phyloP scores from a whole-genome alignment of 2,113 vertebrate genomes.

The Tinamus guttatus region DNA sequence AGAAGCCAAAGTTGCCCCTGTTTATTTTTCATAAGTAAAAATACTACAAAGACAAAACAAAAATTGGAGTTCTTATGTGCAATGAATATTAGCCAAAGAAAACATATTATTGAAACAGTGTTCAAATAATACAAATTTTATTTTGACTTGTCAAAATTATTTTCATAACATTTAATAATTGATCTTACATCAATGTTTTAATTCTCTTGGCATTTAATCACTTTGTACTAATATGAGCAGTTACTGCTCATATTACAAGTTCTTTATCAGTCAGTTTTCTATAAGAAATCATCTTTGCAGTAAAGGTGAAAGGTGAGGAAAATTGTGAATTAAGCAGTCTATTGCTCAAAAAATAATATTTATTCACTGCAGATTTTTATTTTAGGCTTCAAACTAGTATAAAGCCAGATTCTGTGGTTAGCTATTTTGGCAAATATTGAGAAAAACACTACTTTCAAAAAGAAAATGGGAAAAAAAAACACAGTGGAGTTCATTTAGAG shows the following conservation, averaged over 20 bases:
- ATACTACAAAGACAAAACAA: background rate
- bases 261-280: background rate
- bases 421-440: background rate
- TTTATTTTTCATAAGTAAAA: background rate
- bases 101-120: background rate
- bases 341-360: background rate
- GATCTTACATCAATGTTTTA: background rate
- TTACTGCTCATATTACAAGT: background rate
- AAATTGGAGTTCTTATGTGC: background rate
- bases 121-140: background rate
- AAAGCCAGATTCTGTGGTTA: fast-evolving
- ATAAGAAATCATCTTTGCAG: background rate
- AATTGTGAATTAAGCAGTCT: background rate
- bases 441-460: background rate
- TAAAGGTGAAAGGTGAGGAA: background rate
- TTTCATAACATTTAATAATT: background rate
- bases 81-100: background rate
- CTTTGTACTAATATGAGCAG: background rate
- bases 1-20: background rate
- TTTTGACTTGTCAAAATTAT: background rate
- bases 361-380: background rate
- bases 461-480: fast-evolving
- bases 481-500: background rate
- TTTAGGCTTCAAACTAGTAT: background rate
- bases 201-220: background rate